Evolutionary conservation across 2,888 invertebrate species (phyloP).

Genomic region (Drosophila pullipes): DNA sequence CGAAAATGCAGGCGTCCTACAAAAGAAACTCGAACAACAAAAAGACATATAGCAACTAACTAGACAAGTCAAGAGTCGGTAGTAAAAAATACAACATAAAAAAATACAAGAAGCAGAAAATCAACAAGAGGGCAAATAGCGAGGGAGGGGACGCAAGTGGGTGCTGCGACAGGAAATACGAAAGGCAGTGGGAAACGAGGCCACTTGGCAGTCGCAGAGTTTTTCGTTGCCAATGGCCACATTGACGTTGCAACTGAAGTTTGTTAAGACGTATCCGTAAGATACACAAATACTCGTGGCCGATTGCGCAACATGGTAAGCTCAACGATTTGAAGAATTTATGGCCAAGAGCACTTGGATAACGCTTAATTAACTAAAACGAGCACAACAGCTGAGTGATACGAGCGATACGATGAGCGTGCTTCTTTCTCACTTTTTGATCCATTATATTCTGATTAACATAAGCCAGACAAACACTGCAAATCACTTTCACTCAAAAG

Average conservation of each 20-base stretch:
- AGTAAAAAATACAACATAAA: constrained; percentile 26
- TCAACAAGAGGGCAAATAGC: constrained; percentile 20
- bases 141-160: constrained; percentile 25
- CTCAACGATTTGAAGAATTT: constrained; percentile 64
- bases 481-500: constrained; percentile 71
- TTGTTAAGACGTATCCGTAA: constrained; percentile 27
- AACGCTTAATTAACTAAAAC: constrained; percentile 61
- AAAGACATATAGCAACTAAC: constrained; percentile 9
- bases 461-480: constrained; percentile 59
- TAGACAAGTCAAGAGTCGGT: constrained; percentile 25
- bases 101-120: constrained; percentile 17
- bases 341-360: constrained; percentile 50
- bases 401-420: not conserved
- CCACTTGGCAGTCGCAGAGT: constrained; percentile 46
- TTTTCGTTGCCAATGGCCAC: constrained; percentile 71
- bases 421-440: constrained; percentile 26
- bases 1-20: constrained; percentile 53
- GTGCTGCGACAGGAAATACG: constrained; percentile 66
- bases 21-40: constrained; percentile 31
- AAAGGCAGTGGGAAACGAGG: constrained; percentile 67
- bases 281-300: constrained; percentile 34
- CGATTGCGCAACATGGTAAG: constrained; percentile 62
- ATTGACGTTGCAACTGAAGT: constrained; percentile 54
- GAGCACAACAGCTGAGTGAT: constrained; percentile 8
- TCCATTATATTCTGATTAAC: constrained; percentile 72